phyloP scores from a whole-genome alignment of 2,113 vertebrate species.

The Phylloscopus trochilus region DNA sequence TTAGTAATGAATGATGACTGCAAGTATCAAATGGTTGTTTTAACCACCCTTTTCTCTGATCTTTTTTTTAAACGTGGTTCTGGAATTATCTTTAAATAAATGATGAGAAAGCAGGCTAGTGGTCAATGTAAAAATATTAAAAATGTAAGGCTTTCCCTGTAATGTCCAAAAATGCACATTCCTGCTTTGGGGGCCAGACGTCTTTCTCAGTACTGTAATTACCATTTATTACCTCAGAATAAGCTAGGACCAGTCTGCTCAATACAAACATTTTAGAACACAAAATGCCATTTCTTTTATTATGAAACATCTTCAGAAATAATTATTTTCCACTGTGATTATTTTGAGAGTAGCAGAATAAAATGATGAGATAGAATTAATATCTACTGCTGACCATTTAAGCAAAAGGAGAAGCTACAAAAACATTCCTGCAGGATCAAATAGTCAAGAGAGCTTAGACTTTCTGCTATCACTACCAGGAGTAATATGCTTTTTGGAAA shows the following conservation, averaged over 20 bases:
- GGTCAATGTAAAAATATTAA: neutral
- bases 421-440: neutral
- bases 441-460: neutral
- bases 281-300: neutral
- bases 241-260: neutral
- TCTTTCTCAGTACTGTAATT: neutral
- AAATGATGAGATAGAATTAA: neutral
- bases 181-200: accelerated
- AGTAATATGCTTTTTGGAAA: neutral
- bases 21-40: neutral
- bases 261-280: neutral
- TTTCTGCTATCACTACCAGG: neutral
- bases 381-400: neutral
- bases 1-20: neutral
- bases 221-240: neutral
- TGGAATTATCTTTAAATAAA: neutral
- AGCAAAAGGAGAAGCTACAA: neutral
- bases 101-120: neutral
- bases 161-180: neutral
- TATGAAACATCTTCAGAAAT: neutral
- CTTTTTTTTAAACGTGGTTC: neutral
- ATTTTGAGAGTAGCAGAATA: neutral
- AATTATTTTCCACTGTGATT: neutral
- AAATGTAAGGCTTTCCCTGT: neutral
- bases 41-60: neutral